Conservation (phyloP, 2,113 vertebrate genomes). For the Pampusana beccarii region DNA sequence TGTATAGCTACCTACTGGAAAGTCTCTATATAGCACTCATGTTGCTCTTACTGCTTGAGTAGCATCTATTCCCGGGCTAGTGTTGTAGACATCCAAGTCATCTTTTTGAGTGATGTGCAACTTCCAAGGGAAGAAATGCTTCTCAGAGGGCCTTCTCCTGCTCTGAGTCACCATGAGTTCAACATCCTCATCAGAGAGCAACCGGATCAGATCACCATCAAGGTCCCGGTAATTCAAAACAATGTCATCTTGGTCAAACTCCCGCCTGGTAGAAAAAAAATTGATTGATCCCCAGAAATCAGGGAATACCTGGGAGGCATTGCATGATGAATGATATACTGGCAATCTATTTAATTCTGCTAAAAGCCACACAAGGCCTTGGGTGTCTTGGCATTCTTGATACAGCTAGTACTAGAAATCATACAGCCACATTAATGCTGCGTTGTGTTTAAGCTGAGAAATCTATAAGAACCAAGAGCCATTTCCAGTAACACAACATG, state of each 20-base stretch:
- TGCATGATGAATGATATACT: background rate
- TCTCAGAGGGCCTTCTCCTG: conserved; percentile 73
- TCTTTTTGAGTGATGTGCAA: conserved; percentile 82
- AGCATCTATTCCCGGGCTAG: conserved; percentile 32
- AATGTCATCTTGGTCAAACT: conserved; percentile 84
- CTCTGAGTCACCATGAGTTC: conserved; percentile 83
- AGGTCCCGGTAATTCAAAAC: conserved; percentile 88
- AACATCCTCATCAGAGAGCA: conserved; percentile 87
- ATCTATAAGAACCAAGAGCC: background rate
- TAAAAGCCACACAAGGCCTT: background rate
- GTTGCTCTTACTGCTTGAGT: background rate
- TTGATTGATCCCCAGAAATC: background rate
- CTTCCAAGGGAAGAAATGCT: conserved; percentile 88
- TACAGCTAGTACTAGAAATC: background rate
- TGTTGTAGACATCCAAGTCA: conserved; percentile 84
- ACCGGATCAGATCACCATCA: conserved; percentile 87
- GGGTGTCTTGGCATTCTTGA: background rate
- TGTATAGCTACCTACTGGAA: background rate
- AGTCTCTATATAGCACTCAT: background rate
- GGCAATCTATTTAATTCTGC: background rate
- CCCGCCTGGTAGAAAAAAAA: conserved; percentile 71
- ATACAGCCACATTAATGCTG: background rate
- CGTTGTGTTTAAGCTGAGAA: background rate
- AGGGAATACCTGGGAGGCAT: background rate
- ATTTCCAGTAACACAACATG: background rate